Evolutionary conservation across 2,797 vertebrate species (phyloP).

Genomic region (Bufotes viridis): DNA sequence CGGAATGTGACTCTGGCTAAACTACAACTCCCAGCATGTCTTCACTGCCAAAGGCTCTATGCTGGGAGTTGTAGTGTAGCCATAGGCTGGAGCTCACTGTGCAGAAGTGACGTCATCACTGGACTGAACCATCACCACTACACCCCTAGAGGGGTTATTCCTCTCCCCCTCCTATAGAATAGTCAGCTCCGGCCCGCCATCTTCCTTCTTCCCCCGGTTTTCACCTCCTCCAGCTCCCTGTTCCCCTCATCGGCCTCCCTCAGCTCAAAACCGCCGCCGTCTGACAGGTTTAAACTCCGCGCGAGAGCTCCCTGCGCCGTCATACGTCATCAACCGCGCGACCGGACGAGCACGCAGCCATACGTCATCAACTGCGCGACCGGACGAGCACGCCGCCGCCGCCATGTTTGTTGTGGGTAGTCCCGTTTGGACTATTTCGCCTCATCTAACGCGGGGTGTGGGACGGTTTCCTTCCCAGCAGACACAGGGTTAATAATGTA

Average conservation of each 20-base stretch:
- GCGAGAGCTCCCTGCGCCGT: constrained; percentile 18
- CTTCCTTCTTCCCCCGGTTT: neutral
- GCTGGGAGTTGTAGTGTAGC: neutral
- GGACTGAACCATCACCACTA: neutral
- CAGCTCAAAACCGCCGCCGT: constrained; percentile 66
- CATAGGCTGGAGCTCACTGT: no score
- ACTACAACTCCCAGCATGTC: neutral
- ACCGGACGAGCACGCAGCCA: neutral
- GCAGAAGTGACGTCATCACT: neutral
- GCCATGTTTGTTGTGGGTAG: constrained; percentile 47
- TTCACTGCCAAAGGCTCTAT: neutral
- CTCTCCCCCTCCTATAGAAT: neutral
- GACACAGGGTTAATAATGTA: neutral
- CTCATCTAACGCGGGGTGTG: no score
- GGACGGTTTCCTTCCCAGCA: neutral
- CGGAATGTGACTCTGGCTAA: no score
- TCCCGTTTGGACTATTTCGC: no score
- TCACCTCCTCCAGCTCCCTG: neutral
- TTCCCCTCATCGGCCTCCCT: rapidly evolving
- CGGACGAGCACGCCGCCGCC: neutral
- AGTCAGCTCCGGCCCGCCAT: neutral
- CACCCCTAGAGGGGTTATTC: no score
- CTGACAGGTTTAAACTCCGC: constrained; percentile 65
- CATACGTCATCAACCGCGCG: constrained; percentile 3
- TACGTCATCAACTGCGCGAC: constrained; percentile 5